Base-by-base conservation (phyloP, 2,888 invertebrate species). In the Leucophenga maculata region DNA sequence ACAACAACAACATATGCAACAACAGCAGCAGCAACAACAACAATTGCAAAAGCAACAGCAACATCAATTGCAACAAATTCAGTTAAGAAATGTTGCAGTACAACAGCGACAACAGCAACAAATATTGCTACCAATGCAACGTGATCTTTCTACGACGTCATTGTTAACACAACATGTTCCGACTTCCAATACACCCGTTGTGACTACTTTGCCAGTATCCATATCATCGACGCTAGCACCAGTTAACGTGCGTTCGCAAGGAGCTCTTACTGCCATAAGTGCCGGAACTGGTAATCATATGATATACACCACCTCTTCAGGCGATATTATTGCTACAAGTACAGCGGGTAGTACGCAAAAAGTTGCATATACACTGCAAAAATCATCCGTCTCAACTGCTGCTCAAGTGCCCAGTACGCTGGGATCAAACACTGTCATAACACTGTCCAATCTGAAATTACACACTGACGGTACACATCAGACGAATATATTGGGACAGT, bases 391-490 rank as follows among this genome's bases (percentile, higher is more conserved):
- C 70, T 59, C 73, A 16, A 64, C 72, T 18, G 68, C 68, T n/a
- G 75, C 75, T 69, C 80, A 78, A 78, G 78, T 81, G 78, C 78
- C 81, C 78, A 79, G 76, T 74, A 77, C 78, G 59, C 78, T 85
- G 39, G 86, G 78, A 20, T 82, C 86, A 73, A 82, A 83, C 71
- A 83, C 87, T 2, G 86, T 87, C 39, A 86, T 87, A 46, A 86
- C 87, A 11, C 73, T 87, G 60, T 84, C 86, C 55, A 87, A 87
- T 71, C 82, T 87, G 0, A 87, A 87, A 70, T 72, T 87, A 62
- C 87, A 87, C 16, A 86, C 79, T 66, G 86, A 86, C 64, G 79
- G 77, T 26, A 74, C 57, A 26, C 74, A 74, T 8, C 64, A 69
- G 18, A 59, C 65, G 3, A 67, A 46, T 13, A 13, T 18, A 9